phyloP scores from a whole-genome alignment of 2,113 vertebrate genomes.

The Conger conger region DNA sequence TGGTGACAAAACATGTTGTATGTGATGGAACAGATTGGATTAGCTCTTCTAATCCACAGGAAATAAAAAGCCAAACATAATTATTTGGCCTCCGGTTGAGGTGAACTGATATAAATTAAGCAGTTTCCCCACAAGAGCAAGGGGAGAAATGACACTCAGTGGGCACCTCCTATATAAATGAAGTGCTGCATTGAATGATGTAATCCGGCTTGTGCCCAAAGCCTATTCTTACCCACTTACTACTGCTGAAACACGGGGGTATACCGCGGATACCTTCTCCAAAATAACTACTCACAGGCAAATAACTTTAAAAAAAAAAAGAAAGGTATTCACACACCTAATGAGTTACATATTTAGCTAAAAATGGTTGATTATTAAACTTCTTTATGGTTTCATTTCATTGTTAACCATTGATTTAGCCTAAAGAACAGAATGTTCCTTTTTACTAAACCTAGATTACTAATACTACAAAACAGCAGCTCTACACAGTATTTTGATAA shows the following conservation, averaged over 20 bases:
- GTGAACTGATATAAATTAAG: conserved; percentile 15
- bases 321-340: background rate
- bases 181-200: background rate
- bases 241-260: background rate
- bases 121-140: background rate
- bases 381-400: background rate
- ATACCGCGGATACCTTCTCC: background rate
- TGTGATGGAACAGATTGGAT: conserved; percentile 26
- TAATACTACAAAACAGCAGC: background rate
- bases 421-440: background rate
- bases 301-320: background rate
- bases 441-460: background rate
- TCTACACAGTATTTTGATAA: background rate
- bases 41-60: conserved; percentile 16
- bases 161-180: background rate
- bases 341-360: background rate
- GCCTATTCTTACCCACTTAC: background rate
- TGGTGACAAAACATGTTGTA: conserved; percentile 11
- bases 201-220: background rate
- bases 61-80: conserved; percentile 20
- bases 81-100: conserved; percentile 10
- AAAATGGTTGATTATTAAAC: background rate
- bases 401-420: background rate
- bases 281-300: background rate
- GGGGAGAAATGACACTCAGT: background rate